Conservation (phyloP, 2,888 invertebrate species). For the Scrobipalpa costella region DNA sequence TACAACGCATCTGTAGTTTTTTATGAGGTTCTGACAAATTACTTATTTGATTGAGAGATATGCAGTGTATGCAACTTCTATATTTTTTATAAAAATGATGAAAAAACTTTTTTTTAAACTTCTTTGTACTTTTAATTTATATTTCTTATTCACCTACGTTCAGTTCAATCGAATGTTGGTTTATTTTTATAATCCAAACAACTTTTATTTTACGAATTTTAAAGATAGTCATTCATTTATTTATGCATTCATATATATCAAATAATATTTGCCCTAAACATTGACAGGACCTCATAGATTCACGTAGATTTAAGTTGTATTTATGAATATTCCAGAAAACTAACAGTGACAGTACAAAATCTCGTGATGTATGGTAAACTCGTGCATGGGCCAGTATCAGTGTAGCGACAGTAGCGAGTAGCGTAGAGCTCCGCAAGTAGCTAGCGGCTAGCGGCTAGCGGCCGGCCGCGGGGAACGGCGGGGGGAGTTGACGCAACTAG, state of each 20-base stretch:
- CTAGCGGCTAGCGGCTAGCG: neutral
- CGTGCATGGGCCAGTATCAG: constrained; percentile 9
- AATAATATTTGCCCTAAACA: neutral
- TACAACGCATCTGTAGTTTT: neutral
- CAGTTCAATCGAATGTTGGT: too few species aligned
- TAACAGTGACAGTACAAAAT: constrained; percentile 27
- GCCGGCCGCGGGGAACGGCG: too few species aligned
- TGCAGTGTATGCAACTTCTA: neutral
- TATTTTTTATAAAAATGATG: neutral
- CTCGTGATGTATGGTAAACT: constrained; percentile 21
- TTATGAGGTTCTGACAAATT: neutral
- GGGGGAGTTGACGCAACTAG: too few species aligned
- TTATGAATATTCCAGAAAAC: constrained; percentile 10
- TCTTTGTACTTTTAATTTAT: too few species aligned
- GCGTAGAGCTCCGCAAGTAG: neutral
- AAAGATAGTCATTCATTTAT: too few species aligned
- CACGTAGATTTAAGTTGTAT: constrained; percentile 1
- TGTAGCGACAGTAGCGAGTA: neutral
- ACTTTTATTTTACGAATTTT: too few species aligned
- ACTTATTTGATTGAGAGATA: neutral
- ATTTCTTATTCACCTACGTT: too few species aligned
- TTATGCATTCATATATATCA: neutral
- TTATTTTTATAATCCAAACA: too few species aligned
- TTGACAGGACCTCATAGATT: neutral
- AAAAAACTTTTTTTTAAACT: too few species aligned